Base-by-base conservation (phyloP, 2,888 invertebrate genomes). In the Synanthedon andrenaeformis region DNA sequence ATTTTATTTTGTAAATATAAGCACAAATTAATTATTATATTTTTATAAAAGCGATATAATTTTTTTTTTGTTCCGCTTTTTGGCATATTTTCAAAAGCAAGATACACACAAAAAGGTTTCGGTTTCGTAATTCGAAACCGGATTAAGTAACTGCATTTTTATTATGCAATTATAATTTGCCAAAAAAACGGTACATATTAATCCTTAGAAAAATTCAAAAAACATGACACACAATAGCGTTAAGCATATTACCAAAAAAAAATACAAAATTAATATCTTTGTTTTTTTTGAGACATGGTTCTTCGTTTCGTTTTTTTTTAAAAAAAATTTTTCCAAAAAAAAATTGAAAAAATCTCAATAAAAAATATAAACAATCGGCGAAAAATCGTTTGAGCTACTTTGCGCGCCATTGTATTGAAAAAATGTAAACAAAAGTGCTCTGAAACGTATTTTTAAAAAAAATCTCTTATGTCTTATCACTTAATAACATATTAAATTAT, bases 1-100 rank as follows among this genome's bases (percentile, higher is more conserved):
- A 66, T 69, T 74, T 62, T 57, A 54, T 59, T 55, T 64, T 67
- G 67, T 51, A 51, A 28, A 35, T 54, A 54, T 64, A 51, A 81
- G 82, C 81, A 78, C 66, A 71, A 64, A 35, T 35, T 10, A 35
- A 23, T 23, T 23, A 23, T 23, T 23, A 23, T 72, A 58, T 59
- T 55, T 53, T 42, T 48, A 53, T 48, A 14, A 49, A 55, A 55
- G 55, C 55, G 53, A 52, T 23, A 23, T 23, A 23, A 23, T 23
- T 53, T 19, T 12, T 23, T 41, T 49, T 48, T 23, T 48, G 52
- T 52, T 45, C 45, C 45, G 14, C 19, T 19, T 45, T 52, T 52
- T 23, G 28, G 45, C 45, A 45, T 13, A 45, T 45, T 14, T 45
- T 45, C 11, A 35, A 23, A 35, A 35, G 35, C 35, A 10, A 35